Base-by-base conservation (phyloP, 2,113 vertebrate genomes). In the Galeopterus variegatus region DNA sequence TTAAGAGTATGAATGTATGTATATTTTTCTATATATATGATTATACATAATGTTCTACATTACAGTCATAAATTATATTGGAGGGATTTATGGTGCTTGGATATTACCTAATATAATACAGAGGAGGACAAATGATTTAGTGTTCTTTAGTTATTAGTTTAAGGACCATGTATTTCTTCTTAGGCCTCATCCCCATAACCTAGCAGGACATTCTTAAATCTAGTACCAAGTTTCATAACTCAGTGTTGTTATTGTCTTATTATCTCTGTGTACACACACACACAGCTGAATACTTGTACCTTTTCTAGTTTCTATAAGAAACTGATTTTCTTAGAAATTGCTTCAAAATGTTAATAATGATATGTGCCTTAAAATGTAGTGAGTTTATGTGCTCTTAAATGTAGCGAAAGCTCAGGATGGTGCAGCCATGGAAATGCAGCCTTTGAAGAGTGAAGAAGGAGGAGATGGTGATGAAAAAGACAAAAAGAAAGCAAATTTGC, bases 391-490 rank as follows among this genome's bases (percentile, higher is more conserved):
- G 12, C 33, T 96, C 45, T 96, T 95, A 92, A 77, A 95, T 90
- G 52, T 95, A 99, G 99, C 99, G 98, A 99, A 99, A 99, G 99
- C 99, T 94, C 99, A 99, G 97, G 99, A 99, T 97, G 99, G 99
- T 62, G 99, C 99, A 91, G 99, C 99, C 54, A 99, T 99, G 99
- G 99, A 99, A 99, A 99, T 99, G 99, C 99, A 99, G 70, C 99
- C 99, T 18, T 98, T 99, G 93, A 99, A 99, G 98, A 99, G 99
- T 91, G 99, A 99, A 26, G 99, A 99, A 90, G 99, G 99, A 88
- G 99, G 95, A 21, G 99, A 99, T 77, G 99, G 99, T 60, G 99
- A 99, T 92, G 98, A 98, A 84, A 98, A 98, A 94, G 99, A 99
- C 98, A 99, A 99, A 98, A 99, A 99, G 98, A 99, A 99, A 99